These are phyloP conservation scores for Onychostruthus taczanowskii DNA, from an alignment of 2,113 vertebrate genomes.

Conservation along the genomic window DNA sequence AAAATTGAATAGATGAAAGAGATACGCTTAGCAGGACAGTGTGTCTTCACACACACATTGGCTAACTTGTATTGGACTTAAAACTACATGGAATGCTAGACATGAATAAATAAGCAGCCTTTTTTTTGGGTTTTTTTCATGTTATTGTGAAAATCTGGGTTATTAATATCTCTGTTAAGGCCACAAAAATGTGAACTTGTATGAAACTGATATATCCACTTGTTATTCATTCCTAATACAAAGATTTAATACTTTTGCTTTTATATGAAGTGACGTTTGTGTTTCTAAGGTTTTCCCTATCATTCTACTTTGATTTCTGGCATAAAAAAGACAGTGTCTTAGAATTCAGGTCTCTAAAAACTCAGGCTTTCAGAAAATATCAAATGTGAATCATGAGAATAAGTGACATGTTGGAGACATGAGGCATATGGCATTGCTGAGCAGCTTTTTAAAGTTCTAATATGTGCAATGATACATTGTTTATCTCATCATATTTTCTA, in stretches of 20 bases:
- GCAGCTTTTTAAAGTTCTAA: neutral
- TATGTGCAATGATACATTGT: neutral
- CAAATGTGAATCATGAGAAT: slow-evolving; percentile 3
- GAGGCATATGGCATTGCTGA: neutral
- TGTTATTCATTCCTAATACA: neutral
- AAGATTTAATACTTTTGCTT: neutral
- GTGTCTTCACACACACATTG: neutral
- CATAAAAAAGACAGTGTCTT: neutral
- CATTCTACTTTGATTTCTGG: neutral
- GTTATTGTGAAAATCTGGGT: neutral
- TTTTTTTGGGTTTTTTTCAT: neutral
- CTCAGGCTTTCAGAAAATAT: neutral
- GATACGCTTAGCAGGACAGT: neutral
- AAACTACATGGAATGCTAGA: neutral
- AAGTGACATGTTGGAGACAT: neutral
- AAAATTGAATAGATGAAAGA: neutral
- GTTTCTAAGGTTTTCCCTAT: neutral
- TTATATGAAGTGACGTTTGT: neutral
- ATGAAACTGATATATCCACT: neutral
- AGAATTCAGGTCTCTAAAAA: neutral
- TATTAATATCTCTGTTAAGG: neutral
- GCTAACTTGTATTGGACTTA: neutral
- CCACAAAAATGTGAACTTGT: neutral
- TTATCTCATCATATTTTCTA: slow-evolving; percentile 3
- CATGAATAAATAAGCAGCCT: neutral